These are phyloP conservation scores for Sminthurinus aureus DNA, from an alignment of 2,888 invertebrate genomes.

Conservation along the genomic window DNA sequence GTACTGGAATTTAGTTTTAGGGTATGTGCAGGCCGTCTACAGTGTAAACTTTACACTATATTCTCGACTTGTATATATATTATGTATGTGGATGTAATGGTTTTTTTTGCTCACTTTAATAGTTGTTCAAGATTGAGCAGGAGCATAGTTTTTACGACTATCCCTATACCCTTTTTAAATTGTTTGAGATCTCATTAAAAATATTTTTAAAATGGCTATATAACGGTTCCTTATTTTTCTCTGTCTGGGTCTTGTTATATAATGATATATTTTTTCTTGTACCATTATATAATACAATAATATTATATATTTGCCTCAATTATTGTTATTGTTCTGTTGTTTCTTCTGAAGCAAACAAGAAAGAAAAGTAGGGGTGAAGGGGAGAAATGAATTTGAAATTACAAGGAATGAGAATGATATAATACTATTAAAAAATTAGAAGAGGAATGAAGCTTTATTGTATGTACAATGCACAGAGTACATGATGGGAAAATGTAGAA, in stretches of 20 bases:
- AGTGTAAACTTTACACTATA: too few species aligned
- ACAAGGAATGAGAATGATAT: neutral
- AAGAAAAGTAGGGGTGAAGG: neutral
- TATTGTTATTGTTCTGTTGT: conserved; percentile 1
- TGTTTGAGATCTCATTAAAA: conserved; percentile 12
- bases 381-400: neutral
- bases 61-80: neutral
- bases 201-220: neutral
- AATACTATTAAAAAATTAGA: neutral
- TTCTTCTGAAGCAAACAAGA: neutral
- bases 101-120: neutral
- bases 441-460: neutral
- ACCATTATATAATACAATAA: neutral
- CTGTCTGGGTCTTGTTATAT: neutral
- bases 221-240: neutral
- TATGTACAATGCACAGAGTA: too few species aligned
- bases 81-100: neutral
- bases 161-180: neutral
- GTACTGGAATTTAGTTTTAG: too few species aligned
- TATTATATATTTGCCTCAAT: neutral
- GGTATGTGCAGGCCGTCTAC: too few species aligned
- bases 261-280: neutral
- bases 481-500: neutral
- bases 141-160: neutral
- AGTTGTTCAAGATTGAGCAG: neutral